Evolutionary conservation across 2,888 invertebrate genomes (phyloP), one percentile per base, ranked within the genome.

Genomic region (Acrocera orbiculus): DNA sequence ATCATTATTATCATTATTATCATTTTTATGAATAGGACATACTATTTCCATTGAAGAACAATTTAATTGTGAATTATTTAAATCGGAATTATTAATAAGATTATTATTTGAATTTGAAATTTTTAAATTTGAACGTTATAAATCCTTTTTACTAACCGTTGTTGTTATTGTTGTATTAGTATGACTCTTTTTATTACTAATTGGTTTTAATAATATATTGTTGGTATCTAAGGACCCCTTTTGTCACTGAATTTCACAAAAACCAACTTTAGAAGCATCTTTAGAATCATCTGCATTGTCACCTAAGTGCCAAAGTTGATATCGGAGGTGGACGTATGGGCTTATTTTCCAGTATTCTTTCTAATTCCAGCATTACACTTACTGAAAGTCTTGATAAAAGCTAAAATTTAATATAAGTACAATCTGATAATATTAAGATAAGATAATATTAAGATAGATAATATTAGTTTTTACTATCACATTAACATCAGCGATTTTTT

Each of bases 251-350:
- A 76, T 73, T 62, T 72, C 71, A 61, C 76, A 77, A 58, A 77
- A 76, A 30, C 71, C 72, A 54, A 73, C 61, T 61, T 74, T 75
- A 53, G 71, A 70, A 51, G 64, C 66, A 46, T 74, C 74, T 58
- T 74, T 70, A 47, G 67, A 66, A 50, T 69, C 69, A 45, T 65
- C 66, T 45, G 65, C 62, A 49, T 70, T 76, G 77, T 74, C 78
- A 78, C 76, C 78, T 76, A 58, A 86, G 80, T 48, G 85, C 85
- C 51, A 89, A 64, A 1, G 89, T 89, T 5, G 87, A 87, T 44
- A 89, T 77, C 77, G 86, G 83, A 34, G 86, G 85, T 39, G 87
- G 87, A 49, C 87, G 69, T 53, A 76, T 70, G 41, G 93, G 93
- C 62, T 89, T 89, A 66, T 93, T 95, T 49, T 85, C 83, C 47